Conservation (phyloP, 2,113 vertebrate species). For the Hipposideros armiger region DNA sequence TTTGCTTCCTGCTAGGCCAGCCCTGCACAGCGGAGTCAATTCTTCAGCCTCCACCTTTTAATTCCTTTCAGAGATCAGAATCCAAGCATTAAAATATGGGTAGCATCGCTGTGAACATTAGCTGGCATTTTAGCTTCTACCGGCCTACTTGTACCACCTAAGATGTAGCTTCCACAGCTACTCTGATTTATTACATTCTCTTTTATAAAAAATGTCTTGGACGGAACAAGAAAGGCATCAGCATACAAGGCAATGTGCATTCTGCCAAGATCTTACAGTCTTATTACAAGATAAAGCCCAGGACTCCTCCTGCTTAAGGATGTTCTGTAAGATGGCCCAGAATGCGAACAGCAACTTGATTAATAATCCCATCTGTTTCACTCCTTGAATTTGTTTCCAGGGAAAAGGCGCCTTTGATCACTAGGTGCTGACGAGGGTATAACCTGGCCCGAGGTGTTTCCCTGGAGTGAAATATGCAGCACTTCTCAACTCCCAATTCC, state of each 20-base stretch:
- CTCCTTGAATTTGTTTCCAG: conserved; percentile 81
- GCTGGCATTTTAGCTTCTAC: conserved; percentile 82
- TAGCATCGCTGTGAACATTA: conserved; percentile 77
- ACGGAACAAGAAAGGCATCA: conserved; percentile 39
- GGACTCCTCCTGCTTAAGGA: conserved; percentile 62
- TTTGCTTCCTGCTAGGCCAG: conserved; percentile 66
- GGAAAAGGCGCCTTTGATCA: conserved; percentile 77
- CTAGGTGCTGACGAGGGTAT: conserved; percentile 64
- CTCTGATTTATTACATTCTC: conserved; percentile 85
- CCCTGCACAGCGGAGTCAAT: conserved; percentile 70
- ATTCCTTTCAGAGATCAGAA: conserved; percentile 81
- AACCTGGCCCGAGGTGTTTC: conserved; percentile 84
- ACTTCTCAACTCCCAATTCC: conserved; percentile 83
- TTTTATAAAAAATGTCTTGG: conserved; percentile 71
- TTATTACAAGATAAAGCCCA: conserved; percentile 67
- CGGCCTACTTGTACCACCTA: conserved; percentile 83
- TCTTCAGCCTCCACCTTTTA: conserved; percentile 70
- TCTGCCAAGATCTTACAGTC: conserved; percentile 66
- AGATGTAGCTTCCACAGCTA: conserved; percentile 84
- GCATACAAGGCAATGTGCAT: conserved; percentile 69
- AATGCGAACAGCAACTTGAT: conserved; percentile 63
- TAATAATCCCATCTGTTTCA: conserved; percentile 71
- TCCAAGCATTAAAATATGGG: conserved; percentile 79
- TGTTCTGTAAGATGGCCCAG: conserved; percentile 76
- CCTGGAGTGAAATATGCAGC: conserved; percentile 83